A percentile compares a stretch with the other conserved stretches of the same genome.
Evolutionary conservation across 2,113 vertebrate species (phyloP).

Genomic region (Nyctibius bracteatus): DNA sequence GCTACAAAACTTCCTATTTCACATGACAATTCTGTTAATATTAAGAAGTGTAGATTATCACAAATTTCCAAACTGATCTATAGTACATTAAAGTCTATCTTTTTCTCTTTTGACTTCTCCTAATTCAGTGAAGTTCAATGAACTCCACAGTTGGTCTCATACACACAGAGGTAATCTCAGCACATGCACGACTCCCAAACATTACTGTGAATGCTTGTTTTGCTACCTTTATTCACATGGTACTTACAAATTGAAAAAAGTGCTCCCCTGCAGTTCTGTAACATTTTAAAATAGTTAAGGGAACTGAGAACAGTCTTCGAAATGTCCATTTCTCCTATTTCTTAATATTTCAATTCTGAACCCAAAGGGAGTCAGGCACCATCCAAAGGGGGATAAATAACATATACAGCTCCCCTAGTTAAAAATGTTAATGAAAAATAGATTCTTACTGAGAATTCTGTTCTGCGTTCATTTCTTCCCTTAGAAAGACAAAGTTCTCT

Average conservation of each 20-base stretch:
- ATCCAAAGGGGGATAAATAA: not conserved
- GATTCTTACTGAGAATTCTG: slow-evolving; percentile 70
- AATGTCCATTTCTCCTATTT: not conserved
- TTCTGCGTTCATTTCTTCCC: slow-evolving; percentile 72
- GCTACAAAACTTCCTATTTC: not conserved
- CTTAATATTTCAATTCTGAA: not conserved
- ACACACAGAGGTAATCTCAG: not conserved
- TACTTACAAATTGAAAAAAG: not conserved
- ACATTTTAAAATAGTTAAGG: not conserved
- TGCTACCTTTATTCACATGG: not conserved
- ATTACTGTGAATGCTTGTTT: not conserved
- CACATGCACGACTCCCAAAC: not conserved
- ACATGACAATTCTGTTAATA: not conserved
- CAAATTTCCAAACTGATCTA: not conserved
- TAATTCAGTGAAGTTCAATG: not conserved
- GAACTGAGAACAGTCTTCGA: not conserved
- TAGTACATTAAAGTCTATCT: not conserved
- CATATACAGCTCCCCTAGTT: not conserved
- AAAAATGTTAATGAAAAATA: not conserved
- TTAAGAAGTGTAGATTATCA: not conserved
- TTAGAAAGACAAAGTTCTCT: slow-evolving; percentile 74
- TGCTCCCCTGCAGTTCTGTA: not conserved
- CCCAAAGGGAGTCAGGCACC: not conserved
- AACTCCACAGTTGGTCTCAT: not conserved
- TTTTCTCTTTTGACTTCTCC: not conserved